Conservation (phyloP, 92 coral and sea anemone genomes). For the Siderastrea siderea region DNA sequence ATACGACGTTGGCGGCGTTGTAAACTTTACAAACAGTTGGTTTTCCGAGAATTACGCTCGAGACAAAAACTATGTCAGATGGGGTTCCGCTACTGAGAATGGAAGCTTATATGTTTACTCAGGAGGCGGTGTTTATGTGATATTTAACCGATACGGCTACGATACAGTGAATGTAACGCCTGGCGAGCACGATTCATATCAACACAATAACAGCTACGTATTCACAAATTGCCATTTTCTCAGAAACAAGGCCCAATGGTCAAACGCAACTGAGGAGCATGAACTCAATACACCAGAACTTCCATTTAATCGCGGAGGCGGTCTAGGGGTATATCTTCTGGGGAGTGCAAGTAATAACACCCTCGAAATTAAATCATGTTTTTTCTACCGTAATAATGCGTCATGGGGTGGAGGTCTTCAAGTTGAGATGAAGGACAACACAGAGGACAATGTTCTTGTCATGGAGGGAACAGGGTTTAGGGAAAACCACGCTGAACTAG, state of each 20-base stretch:
- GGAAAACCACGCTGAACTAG: slow-evolving; percentile 62
- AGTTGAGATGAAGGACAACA: slow-evolving; percentile 51
- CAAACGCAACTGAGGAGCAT: slow-evolving; percentile 1
- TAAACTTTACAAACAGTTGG: slow-evolving; percentile 50
- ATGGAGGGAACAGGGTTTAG: slow-evolving; percentile 47
- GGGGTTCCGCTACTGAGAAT: neutral
- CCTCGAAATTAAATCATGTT: slow-evolving; percentile 59
- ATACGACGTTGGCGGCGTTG: slow-evolving; percentile 71
- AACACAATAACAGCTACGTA: slow-evolving; percentile 64
- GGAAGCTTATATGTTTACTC: slow-evolving; percentile 22
- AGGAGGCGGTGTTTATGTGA: slow-evolving; percentile 83
- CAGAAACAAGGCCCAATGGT: slow-evolving; percentile 50
- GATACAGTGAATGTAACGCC: neutral
- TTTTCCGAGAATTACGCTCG: slow-evolving; percentile 64
- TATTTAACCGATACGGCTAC: slow-evolving; percentile 55
- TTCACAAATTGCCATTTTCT: slow-evolving; percentile 68
- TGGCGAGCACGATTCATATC: slow-evolving; percentile 66
- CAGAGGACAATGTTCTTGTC: slow-evolving; percentile 48
- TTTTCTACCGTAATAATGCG: slow-evolving; percentile 73
- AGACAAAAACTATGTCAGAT: neutral
- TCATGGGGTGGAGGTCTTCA: slow-evolving; percentile 95
- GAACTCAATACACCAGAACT: slow-evolving; percentile 1
- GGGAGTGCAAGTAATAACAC: slow-evolving; percentile 82
- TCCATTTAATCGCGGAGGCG: slow-evolving; percentile 93
- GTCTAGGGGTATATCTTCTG: slow-evolving; percentile 71